phyloP scores from a whole-genome alignment of 2,888 invertebrate species.

The Pammene aurita region DNA sequence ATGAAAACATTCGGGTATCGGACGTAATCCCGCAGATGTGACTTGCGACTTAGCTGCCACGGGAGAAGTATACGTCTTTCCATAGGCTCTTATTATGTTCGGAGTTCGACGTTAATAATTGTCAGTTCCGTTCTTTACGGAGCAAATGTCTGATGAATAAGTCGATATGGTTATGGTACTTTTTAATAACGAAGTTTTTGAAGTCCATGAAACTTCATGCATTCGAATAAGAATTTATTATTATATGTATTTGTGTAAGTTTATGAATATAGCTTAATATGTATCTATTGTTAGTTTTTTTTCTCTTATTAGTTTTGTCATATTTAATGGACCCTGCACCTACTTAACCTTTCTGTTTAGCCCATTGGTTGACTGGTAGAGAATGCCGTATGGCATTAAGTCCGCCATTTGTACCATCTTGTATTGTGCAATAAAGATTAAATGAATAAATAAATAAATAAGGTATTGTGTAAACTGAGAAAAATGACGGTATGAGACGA shows the following conservation, averaged over 20 bases:
- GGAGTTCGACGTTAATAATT: conserved; percentile 46
- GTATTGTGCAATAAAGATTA: too few species aligned
- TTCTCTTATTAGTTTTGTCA: too few species aligned
- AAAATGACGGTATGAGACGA: neutral
- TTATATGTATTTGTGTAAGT: too few species aligned
- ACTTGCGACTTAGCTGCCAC: conserved; percentile 47
- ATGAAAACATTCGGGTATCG: conserved; percentile 56
- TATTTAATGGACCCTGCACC: too few species aligned
- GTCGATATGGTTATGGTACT: conserved; percentile 33
- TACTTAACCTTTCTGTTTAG: too few species aligned
- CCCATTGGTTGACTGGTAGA: too few species aligned
- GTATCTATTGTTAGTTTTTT: too few species aligned
- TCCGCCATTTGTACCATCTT: too few species aligned
- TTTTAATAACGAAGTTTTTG: conserved; percentile 10
- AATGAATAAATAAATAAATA: neutral
- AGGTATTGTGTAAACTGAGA: conserved; percentile 1
- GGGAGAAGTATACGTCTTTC: conserved; percentile 40
- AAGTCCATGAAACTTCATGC: neutral
- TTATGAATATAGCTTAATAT: too few species aligned
- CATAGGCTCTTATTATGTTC: conserved; percentile 44
- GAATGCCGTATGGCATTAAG: too few species aligned
- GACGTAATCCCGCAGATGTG: conserved; percentile 58
- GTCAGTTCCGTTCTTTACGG: conserved; percentile 35
- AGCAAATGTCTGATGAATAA: conserved; percentile 31
- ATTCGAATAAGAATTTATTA: too few species aligned